Conservation (phyloP, 1,140 invertebrate genomes). For the Drosophila arizonae region DNA sequence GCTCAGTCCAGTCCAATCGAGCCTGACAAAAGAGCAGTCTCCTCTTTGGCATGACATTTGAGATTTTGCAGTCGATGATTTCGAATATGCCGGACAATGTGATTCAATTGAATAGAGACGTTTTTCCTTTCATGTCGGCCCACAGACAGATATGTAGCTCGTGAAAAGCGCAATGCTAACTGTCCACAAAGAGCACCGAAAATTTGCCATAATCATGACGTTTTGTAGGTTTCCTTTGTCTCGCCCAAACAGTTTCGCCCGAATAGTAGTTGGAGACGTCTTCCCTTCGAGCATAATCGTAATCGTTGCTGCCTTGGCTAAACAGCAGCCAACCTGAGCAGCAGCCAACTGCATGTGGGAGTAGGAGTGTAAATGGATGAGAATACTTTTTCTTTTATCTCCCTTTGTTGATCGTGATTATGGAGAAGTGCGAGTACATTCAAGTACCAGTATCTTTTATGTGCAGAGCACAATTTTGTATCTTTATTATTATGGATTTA, state of each 20-base stretch:
- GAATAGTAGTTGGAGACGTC: constrained; percentile 28
- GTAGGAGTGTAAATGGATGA: constrained; percentile 13
- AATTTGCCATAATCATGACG: constrained; percentile 78
- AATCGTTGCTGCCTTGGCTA: constrained; percentile 64
- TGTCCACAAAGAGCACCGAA: constrained; percentile 67
- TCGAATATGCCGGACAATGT: constrained; percentile 62
- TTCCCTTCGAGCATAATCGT: constrained; percentile 63
- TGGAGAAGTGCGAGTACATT: neutral
- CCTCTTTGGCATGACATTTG: constrained; percentile 64
- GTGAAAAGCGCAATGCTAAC: constrained; percentile 71
- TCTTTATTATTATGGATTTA: neutral
- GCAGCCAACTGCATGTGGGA: neutral
- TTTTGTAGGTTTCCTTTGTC: constrained; percentile 42
- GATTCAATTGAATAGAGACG: constrained; percentile 34
- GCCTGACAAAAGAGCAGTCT: constrained; percentile 50
- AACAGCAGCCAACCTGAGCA: constrained; percentile 25
- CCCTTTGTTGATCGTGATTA: constrained; percentile 17
- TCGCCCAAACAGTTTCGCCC: constrained; percentile 26
- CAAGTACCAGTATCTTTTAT: constrained; percentile 7
- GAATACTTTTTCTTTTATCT: constrained; percentile 4
- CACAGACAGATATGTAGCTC: neutral
- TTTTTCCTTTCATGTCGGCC: constrained; percentile 3
- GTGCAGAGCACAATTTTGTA: neutral
- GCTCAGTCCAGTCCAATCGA: constrained; percentile 1
- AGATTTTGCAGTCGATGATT: constrained; percentile 79